Evolutionary conservation across 2,797 vertebrate genomes (phyloP), one percentile per base, ranked within the genome.

Genomic region (Lutjanus campechanus): DNA sequence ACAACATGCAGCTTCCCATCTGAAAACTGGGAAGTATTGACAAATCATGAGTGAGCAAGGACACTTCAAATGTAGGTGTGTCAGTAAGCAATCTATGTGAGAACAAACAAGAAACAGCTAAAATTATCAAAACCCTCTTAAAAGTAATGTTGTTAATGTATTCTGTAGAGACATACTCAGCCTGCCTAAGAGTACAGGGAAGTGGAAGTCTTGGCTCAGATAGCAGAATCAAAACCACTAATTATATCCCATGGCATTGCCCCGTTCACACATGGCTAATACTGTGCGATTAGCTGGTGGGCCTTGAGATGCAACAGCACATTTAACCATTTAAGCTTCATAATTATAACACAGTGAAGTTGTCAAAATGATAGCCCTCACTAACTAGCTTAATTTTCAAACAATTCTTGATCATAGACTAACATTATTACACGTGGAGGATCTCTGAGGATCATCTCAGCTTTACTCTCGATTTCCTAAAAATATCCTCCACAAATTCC

Each of bases 401-500:
- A 71, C 22, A 29, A 49, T 73, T 65, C 36, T 7, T 73, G 65
- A 79, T 69, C 56, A 20, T 55, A 25, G 10, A 25, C 20, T 25
- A 11, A 11, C 36, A 60, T 4, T 11, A 15, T 50, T 69, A 60
- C 8, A 55, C 72, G 29, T 17, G 10, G 44, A 19, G 75, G 20
- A 77, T 29, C 22, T 69, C n/a, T 81, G 5, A 29, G 64, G n/a
- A 65, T 78, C 55, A 78, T 64, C 61, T 77, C 29, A 55, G 54
- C 55, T 73, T 70, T 50, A 63, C 44, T 56, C 8, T 63, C 49
- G 7, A 66, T 40, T 1, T 61, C 50, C 62, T 22, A 69, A 62
- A 86, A 79, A 44, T 69, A 61, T 64, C 63, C 59, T 77, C 47
- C 43, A 44, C n/a, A 73, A 50, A 83, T 12, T 60, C 62, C 25